Evolutionary conservation across 2,797 vertebrate species (phyloP).

Genomic region (Gymnodraco acuticeps): DNA sequence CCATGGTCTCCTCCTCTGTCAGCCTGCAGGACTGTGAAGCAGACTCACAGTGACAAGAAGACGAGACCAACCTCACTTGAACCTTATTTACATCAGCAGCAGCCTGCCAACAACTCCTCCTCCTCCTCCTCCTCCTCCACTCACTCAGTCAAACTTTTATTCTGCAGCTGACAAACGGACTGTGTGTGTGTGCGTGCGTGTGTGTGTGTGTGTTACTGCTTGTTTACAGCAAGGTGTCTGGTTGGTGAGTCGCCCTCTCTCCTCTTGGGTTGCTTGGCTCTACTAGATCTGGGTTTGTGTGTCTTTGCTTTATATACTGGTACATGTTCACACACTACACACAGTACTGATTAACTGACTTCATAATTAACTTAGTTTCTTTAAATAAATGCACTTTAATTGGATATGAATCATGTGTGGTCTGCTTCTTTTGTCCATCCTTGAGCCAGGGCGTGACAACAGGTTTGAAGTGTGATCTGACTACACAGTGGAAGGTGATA

Average conservation of each 20-base stretch:
- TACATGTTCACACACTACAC: too few relatives aligned
- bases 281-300: too few relatives aligned
- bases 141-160: conserved; percentile 24
- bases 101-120: conserved; percentile 3
- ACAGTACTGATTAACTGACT: too few relatives aligned
- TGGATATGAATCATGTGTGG: too few relatives aligned
- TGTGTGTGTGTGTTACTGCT: too few relatives aligned
- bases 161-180: neutral
- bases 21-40: neutral
- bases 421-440: too few relatives aligned
- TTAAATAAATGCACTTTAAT: too few relatives aligned
- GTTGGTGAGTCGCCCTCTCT: too few relatives aligned
- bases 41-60: neutral
- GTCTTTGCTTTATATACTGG: too few relatives aligned
- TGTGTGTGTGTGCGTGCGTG: neutral
- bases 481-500: neutral
- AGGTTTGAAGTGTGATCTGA: conserved; percentile 19
- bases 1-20: conserved; percentile 62
- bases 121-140: conserved; percentile 5
- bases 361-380: too few relatives aligned
- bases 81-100: neutral
- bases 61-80: neutral
- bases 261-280: too few relatives aligned
- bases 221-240: too few relatives aligned
- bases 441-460: neutral